phyloP scores from a whole-genome alignment of 2,797 vertebrate genomes.

The Gymnocypris eckloni region DNA sequence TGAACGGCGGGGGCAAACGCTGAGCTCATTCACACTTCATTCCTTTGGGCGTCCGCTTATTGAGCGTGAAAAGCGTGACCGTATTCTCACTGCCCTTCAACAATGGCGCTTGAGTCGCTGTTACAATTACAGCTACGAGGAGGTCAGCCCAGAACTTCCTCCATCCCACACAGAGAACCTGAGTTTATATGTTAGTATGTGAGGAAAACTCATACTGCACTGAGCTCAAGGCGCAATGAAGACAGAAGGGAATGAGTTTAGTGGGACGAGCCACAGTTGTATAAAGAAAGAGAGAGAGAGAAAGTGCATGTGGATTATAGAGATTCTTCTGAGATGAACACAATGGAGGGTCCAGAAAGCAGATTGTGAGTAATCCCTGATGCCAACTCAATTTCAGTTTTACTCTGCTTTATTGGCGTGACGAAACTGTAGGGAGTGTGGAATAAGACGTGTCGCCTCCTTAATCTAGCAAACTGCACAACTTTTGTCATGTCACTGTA shows the following conservation, averaged over 20 bases:
- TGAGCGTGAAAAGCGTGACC: slow-evolving; percentile 74
- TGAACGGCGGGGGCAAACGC: slow-evolving; percentile 52
- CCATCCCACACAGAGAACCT: not conserved
- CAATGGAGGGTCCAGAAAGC: slow-evolving; percentile 20
- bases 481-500: not conserved
- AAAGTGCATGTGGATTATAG: not conserved
- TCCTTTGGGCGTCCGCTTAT: slow-evolving; percentile 68
- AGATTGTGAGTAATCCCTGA: slow-evolving; percentile 32
- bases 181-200: not conserved
- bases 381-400: slow-evolving; percentile 28
- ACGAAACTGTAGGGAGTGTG: not conserved
- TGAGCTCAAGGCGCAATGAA: slow-evolving; percentile 21
- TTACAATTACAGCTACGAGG: slow-evolving; percentile 58
- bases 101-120: slow-evolving; percentile 63
- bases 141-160: not conserved
- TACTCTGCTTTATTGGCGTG: not conserved
- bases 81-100: slow-evolving; percentile 64
- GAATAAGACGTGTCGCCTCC: slow-evolving; percentile 2
- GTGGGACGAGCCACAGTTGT: slow-evolving; percentile 3
- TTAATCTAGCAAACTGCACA: not conserved
- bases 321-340: slow-evolving; percentile 13
- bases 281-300: not conserved
- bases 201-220: not conserved
- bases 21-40: slow-evolving; percentile 60
- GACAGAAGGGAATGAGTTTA: slow-evolving; percentile 14